Evolutionary conservation across 2,113 vertebrate species (phyloP).

Genomic region (Natator depressus): DNA sequence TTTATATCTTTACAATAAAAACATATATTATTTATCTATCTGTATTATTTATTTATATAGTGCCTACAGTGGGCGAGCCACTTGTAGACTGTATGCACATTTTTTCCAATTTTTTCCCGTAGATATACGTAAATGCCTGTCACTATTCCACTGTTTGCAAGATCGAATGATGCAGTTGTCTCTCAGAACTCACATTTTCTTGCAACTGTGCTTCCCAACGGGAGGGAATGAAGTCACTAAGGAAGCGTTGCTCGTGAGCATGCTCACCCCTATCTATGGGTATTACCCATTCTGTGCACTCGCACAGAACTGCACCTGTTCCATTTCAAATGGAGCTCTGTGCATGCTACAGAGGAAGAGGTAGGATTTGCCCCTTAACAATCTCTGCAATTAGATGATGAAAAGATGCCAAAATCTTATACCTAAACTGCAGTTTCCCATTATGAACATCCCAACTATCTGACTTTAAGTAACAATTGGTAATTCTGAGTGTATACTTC

Average conservation of each 20-base stretch:
- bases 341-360: not conserved
- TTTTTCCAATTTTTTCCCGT: not conserved
- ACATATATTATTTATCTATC: not conserved
- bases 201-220: not conserved
- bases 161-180: not conserved
- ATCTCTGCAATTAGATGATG: not conserved
- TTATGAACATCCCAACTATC: not conserved
- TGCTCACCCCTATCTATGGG: not conserved
- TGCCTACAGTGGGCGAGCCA: fast-evolving
- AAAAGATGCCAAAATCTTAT: not conserved
- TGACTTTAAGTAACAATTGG: not conserved
- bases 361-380: not conserved
- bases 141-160: not conserved
- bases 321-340: not conserved
- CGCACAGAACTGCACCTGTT: no score
- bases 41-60: not conserved
- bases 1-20: not conserved
- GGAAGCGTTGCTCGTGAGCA: not conserved
- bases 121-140: not conserved
- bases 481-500: not conserved
- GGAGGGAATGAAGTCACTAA: not conserved
- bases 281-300: not conserved
- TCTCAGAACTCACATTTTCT: not conserved
- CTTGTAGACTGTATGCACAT: not conserved
- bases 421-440: not conserved